Conservation (phyloP, 2,797 vertebrate genomes). For the Antennarius maculatus region DNA sequence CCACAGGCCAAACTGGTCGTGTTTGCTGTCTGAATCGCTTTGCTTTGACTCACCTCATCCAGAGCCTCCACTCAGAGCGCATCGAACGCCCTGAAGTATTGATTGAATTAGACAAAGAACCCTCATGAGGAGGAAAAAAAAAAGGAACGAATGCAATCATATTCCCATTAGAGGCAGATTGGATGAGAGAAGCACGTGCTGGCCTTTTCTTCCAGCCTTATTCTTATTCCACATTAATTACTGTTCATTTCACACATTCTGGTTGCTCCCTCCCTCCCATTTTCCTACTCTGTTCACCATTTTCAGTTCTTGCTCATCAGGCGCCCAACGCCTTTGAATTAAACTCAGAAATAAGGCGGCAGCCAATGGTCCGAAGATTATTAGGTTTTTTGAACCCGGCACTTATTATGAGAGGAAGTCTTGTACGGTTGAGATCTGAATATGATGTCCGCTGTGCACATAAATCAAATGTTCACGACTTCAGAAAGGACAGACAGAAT, state of each 20-base stretch:
- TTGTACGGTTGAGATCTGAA: conserved; percentile 35
- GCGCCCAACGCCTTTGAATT: conserved; percentile 40
- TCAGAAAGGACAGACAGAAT: conserved; percentile 9
- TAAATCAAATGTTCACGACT: conserved; percentile 34
- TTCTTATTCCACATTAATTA: conserved; percentile 78
- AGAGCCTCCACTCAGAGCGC: conserved; percentile 68
- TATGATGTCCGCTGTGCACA: conserved; percentile 35
- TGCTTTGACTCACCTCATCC: conserved; percentile 75
- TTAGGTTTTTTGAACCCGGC: conserved; percentile 28
- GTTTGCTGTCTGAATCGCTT: conserved; percentile 64
- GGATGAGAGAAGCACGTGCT: conserved; percentile 54
- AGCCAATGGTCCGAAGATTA: conserved; percentile 37
- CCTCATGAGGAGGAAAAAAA: conserved; percentile 64
- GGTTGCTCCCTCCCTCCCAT: conserved; percentile 29
- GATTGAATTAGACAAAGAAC: conserved; percentile 83
- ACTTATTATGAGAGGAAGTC: conserved; percentile 35
- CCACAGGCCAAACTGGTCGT: conserved; percentile 63
- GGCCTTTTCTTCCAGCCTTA: conserved; percentile 66
- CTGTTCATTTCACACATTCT: conserved; percentile 74
- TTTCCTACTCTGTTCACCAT: conserved; percentile 11
- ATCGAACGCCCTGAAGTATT: conserved; percentile 73
- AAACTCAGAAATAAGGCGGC: conserved; percentile 35
- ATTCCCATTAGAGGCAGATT: conserved; percentile 78
- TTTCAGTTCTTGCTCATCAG: conserved; percentile 32
- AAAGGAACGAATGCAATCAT: conserved; percentile 79